Evolutionary conservation across 2,888 invertebrate genomes (phyloP), one percentile per base, ranked within the genome.

Genomic region (Oithona nana): DNA sequence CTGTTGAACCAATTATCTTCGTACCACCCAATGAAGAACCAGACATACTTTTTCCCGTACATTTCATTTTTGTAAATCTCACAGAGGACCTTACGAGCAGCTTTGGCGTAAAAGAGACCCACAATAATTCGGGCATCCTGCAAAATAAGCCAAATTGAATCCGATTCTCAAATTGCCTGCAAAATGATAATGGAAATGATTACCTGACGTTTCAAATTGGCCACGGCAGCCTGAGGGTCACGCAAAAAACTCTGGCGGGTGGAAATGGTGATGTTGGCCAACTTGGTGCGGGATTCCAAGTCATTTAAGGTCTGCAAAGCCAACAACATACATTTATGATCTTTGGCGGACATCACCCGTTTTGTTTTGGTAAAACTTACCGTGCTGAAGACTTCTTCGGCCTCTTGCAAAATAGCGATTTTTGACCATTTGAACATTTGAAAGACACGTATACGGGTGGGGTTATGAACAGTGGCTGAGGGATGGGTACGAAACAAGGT

Each of bases 11-110:
- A 99, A 71, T 95, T 93, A 74, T 98, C 94, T 71, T 97, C 94
- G 74, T 98, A 98, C 94, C 94, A 95, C 64, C 89, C 98, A 69
- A 98, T 97, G 75, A 98, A 93, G 74, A 97, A 93, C 98, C 98
- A 98, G 28, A 98, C 97, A 75, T 95, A 88, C 50, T 88, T 86
- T 69, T 89, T 86, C 20, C 97, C 98, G 72, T 88, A 97, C 26
- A 98, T 78, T 65, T 84, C 83, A 71, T 93, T 88, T 71, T 88
- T 90, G 77, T 88, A 94, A 68, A 94, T 84, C 75, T 97, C 94
- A 73, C 98, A 98, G 24, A 99, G 83, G 0, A 99, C 97, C 59
- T 89, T 79, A 61, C 97, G 78, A 0, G 98, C 98, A 52, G 94
- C 94, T 6, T 92, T 93, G 64, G 95, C 97, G 76, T 99, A 99